A percentile compares a stretch with the other conserved stretches of the same genome.
phyloP scores from a whole-genome alignment of 2,797 vertebrate genomes.

The Saxicola maurus region DNA sequence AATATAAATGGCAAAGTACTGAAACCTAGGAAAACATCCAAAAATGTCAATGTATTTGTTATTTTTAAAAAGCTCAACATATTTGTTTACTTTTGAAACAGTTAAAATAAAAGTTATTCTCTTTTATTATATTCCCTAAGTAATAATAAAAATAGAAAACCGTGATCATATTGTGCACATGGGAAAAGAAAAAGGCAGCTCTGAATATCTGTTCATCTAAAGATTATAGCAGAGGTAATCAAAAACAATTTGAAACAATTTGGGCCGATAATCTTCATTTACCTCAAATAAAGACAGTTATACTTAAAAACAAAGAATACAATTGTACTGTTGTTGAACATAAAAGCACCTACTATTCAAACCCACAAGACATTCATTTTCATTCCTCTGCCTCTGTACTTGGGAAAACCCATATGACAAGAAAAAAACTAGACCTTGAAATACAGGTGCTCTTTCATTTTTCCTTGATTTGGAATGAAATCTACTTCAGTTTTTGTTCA shows the following conservation, averaged over 20 bases:
- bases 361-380: background rate
- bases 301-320: slow-evolving; percentile 20
- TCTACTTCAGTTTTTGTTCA: background rate
- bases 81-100: slow-evolving; percentile 63
- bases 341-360: background rate
- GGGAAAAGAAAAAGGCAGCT: slow-evolving; percentile 29
- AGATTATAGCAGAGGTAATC: slow-evolving; percentile 55
- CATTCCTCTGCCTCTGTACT: background rate
- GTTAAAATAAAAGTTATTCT: slow-evolving; percentile 53
- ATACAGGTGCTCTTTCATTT: background rate
- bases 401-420: background rate
- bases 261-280: slow-evolving; percentile 58
- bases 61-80: slow-evolving; percentile 53
- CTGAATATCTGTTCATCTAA: slow-evolving; percentile 30
- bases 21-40: slow-evolving; percentile 38
- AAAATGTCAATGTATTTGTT: slow-evolving; percentile 39
- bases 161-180: slow-evolving; percentile 2
- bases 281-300: slow-evolving; percentile 49
- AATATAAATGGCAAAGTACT: slow-evolving; percentile 50
- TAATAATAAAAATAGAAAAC: slow-evolving; percentile 47
- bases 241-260: slow-evolving; percentile 60
- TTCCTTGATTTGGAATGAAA: background rate
- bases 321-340: slow-evolving; percentile 5
- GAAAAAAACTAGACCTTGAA: background rate
- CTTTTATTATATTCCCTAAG: slow-evolving; percentile 38